A percentile compares a stretch with the other conserved stretches of the same genome.
These are phyloP conservation scores for Cheilosia vernalis DNA, from an alignment of 2,888 invertebrate genomes.

Conservation along the genomic window DNA sequence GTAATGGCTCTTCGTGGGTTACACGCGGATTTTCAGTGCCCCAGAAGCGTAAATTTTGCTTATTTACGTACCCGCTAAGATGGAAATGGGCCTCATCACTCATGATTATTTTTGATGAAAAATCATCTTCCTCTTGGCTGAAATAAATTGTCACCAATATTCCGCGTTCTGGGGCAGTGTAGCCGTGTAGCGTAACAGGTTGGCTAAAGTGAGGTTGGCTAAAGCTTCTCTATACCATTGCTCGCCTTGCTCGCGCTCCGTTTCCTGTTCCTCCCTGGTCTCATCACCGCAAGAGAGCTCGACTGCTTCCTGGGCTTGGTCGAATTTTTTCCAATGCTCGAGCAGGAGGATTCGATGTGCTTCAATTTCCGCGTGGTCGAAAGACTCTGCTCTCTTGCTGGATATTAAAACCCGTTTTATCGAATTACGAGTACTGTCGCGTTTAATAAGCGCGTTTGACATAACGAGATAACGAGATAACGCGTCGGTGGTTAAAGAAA, in stretches of 20 bases:
- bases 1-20: too few relatives aligned
- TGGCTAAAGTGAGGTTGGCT: slow-evolving; percentile 5
- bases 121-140: too few relatives aligned
- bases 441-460: neutral
- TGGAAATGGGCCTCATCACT: too few relatives aligned
- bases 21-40: too few relatives aligned
- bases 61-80: too few relatives aligned
- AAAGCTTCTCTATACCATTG: slow-evolving; percentile 34
- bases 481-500: too few relatives aligned
- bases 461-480: too few relatives aligned
- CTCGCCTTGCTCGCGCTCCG: slow-evolving; percentile 43
- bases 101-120: too few relatives aligned
- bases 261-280: neutral
- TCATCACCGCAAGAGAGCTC: slow-evolving; percentile 31
- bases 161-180: too few relatives aligned
- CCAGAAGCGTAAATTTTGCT: too few relatives aligned
- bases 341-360: neutral
- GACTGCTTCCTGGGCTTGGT: slow-evolving; percentile 4
- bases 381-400: neutral
- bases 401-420: neutral
- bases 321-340: slow-evolving; percentile 3
- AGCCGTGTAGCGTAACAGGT: too few relatives aligned
- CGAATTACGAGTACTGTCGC: neutral
- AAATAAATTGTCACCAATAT: too few relatives aligned
- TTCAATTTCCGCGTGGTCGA: slow-evolving; percentile 6